Base-by-base conservation (phyloP, 1,140 invertebrate species). In the Manduca sexta region DNA sequence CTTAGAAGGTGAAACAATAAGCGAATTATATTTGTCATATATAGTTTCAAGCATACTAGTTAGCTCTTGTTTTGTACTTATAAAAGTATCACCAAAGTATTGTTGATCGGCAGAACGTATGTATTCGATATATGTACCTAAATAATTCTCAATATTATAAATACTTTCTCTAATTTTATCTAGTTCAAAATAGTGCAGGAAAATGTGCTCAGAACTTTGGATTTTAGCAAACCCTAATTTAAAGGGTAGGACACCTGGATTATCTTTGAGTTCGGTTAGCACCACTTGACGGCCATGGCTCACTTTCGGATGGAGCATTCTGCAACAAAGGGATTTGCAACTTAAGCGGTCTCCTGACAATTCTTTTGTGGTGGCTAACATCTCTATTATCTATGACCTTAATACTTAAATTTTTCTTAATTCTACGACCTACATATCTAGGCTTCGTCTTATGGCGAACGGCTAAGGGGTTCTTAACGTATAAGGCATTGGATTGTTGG, bases 321-420 rank as follows among this genome's bases (percentile, higher is more conserved):
- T 56, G 52, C 31, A 56, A 49, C 52, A 60, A 60, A 39, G 18
- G 29, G 43, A 50, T 38, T 61, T 61, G 58, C 51, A 1, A 56
- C 42, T 12, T n/a, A n/a, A n/a, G n/a, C 49, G 57, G 8, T 39
- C 52, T 3, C 26, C 10, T 47, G n/a, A n/a, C n/a, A n/a, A n/a
- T 56, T 60, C 14, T 52, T 51, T 30, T 31, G n/a, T 42, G 0
- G 50, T 53, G 38, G n/a, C n/a, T n/a, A n/a, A n/a, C n/a, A n/a
- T n/a, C n/a, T n/a, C n/a, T n/a, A n/a, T n/a, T n/a, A n/a, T n/a
- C n/a, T n/a, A n/a, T n/a, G n/a, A n/a, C n/a, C n/a, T n/a, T n/a
- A n/a, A n/a, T n/a, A n/a, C n/a, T n/a, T n/a, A n/a, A n/a, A n/a
- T n/a, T n/a, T n/a, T n/a, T n/a, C n/a, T n/a, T n/a, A n/a, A n/a